phyloP scores from a whole-genome alignment of 2,888 invertebrate genomes.

The Stegophylla sp. region DNA sequence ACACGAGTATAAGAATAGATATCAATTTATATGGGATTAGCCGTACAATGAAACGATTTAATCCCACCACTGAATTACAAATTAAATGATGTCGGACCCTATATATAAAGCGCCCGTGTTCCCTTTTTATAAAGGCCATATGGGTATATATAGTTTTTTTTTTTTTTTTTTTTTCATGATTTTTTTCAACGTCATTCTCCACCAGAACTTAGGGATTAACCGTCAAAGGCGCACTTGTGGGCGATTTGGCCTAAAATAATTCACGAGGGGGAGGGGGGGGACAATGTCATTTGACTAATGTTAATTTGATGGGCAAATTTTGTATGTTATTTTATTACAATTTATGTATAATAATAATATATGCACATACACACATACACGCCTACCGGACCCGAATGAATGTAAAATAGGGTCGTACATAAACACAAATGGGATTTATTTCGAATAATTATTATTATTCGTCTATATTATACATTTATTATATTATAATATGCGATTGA shows the following conservation, averaged over 20 bases:
- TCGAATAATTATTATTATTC: slow-evolving; percentile 36
- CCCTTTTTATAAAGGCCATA: slow-evolving; percentile 48
- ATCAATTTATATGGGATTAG: slow-evolving; percentile 47
- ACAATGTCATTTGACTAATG: slow-evolving; percentile 48
- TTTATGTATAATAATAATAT: slow-evolving; percentile 4
- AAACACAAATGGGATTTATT: slow-evolving; percentile 32
- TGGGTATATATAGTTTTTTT: slow-evolving; percentile 36
- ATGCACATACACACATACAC: background rate
- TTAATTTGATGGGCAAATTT: slow-evolving; percentile 54
- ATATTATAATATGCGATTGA: background rate
- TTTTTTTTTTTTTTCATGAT: slow-evolving; percentile 28
- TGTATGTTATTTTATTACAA: slow-evolving; percentile 30
- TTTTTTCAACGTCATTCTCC: slow-evolving; percentile 44
- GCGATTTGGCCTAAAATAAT: slow-evolving; percentile 44
- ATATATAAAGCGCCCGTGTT: no score
- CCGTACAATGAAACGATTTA: slow-evolving; percentile 41
- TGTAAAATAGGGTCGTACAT: slow-evolving; percentile 19
- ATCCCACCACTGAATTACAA: slow-evolving; percentile 50
- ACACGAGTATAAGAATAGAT: slow-evolving; percentile 38
- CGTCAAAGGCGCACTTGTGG: slow-evolving; percentile 57
- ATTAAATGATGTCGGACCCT: slow-evolving; percentile 53
- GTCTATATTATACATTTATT: slow-evolving; percentile 4
- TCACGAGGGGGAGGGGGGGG: background rate
- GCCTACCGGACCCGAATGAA: background rate
- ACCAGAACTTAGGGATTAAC: slow-evolving; percentile 53